Percentiles rank a stretch among this genome's conserved stretches.
Evolutionary conservation across 2,888 invertebrate genomes (phyloP).

Genomic region (Epinotia ramella): DNA sequence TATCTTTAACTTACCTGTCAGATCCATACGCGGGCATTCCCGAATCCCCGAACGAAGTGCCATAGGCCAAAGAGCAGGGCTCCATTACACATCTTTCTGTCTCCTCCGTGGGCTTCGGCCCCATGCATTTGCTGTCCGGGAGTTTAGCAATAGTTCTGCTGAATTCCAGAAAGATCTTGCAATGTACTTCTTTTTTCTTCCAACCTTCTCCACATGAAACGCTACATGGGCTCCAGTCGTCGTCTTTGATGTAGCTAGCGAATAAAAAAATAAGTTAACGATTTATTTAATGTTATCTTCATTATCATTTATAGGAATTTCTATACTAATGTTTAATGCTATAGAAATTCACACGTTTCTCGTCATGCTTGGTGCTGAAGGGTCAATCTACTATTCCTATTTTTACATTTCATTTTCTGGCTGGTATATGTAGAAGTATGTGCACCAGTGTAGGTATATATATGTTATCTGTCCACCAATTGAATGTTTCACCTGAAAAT

Average conservation of each 20-base stretch:
- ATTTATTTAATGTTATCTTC: not conserved
- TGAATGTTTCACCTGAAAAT: slow-evolving; percentile 57
- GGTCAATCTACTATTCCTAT: slow-evolving; percentile 58
- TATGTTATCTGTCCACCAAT: slow-evolving; percentile 63
- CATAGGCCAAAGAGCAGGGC: slow-evolving; percentile 89
- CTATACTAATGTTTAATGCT: slow-evolving; percentile 46
- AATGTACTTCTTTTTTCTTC: slow-evolving; percentile 94
- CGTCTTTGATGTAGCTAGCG: slow-evolving; percentile 94
- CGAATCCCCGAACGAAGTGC: slow-evolving; percentile 81
- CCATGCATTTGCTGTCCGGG: slow-evolving; percentile 94
- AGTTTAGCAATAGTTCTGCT: slow-evolving; percentile 94
- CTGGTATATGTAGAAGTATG: slow-evolving; percentile 85
- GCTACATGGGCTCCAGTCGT: slow-evolving; percentile 96
- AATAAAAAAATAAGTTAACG: slow-evolving; percentile 52
- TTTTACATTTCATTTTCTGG: slow-evolving; percentile 71
- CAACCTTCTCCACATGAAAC: slow-evolving; percentile 96
- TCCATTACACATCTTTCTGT: slow-evolving; percentile 92
- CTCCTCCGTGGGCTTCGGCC: slow-evolving; percentile 92
- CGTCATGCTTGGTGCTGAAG: slow-evolving; percentile 77
- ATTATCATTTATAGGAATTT: slow-evolving; percentile 13
- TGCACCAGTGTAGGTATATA: slow-evolving; percentile 80
- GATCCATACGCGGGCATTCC: slow-evolving; percentile 73
- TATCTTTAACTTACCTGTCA: slow-evolving; percentile 67
- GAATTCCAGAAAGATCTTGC: slow-evolving; percentile 97
- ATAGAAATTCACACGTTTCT: slow-evolving; percentile 61